Evolutionary conservation across 2,797 vertebrate genomes (phyloP).

Genomic region (Phataginus tricuspis): DNA sequence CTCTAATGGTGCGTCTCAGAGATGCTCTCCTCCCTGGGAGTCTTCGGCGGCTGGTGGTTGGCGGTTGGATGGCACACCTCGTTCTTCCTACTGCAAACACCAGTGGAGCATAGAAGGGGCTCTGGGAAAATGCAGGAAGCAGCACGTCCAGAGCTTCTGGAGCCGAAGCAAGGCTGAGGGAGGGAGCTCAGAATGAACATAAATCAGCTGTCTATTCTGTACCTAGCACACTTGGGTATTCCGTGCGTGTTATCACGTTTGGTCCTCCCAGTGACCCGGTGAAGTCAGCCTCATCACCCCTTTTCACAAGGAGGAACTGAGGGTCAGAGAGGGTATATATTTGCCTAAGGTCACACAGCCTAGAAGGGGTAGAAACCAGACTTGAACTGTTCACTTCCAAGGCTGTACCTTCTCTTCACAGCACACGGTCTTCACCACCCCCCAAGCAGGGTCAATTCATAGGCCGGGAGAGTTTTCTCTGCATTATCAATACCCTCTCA

Average conservation of each 20-base stretch:
- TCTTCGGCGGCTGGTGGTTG: not conserved
- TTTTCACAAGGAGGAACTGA: not conserved
- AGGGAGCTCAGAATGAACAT: not conserved
- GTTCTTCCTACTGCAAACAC: not conserved
- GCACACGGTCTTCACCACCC: not conserved
- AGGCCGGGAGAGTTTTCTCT: not conserved
- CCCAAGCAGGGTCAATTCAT: not conserved
- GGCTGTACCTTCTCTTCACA: not conserved
- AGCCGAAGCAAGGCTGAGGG: not conserved
- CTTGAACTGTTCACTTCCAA: not conserved
- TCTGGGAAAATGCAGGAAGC: not conserved
- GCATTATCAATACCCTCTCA: not conserved
- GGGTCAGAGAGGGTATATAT: not conserved
- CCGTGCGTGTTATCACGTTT: not conserved
- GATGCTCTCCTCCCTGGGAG: not conserved
- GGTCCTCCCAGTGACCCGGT: not conserved
- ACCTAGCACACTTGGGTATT: not conserved
- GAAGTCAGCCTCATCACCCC: not conserved
- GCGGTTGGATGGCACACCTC: not conserved
- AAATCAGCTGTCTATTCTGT: not conserved
- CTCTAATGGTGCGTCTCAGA: not conserved
- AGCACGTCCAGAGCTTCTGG: not conserved
- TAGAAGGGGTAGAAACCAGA: not conserved
- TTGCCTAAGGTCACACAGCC: not conserved
- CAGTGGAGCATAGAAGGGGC: not conserved